Base-by-base conservation (phyloP, 1,140 invertebrate species). In the Solenopsis invicta region DNA sequence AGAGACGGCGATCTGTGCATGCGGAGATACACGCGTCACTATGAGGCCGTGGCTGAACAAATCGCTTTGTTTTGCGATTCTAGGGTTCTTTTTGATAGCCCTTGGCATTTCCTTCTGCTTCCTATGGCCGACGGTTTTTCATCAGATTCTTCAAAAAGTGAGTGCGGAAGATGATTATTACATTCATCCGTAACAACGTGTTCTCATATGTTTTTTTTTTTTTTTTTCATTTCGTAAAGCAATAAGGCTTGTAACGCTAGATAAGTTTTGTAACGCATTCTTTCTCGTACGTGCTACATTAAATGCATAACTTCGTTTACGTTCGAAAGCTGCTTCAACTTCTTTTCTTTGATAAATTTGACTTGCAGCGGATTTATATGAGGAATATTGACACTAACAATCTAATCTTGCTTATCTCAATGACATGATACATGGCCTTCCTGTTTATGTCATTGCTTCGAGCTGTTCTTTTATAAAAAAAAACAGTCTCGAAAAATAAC, bases 1-100 rank as follows among this genome's bases (percentile, higher is more conserved):
- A 64, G 59, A 87, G 61, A 87, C 69, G 80, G 77, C 54, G 34
- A 61, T 6, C 13, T 10, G 29, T 61, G 24, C 50, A 48, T 54
- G 87, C 78, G 37, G 69, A 81, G 81, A 89, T 67, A 54, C 29
- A 76, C 59, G 69, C 21, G 62, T 72, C 91, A 89, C 75, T 81
- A 95, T 95, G 94, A 95, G 88, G 84, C 92, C 94, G 90, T 95
- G 94, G 94, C 90, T 91, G 21, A 93, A 87, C 77, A 93, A 93
- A 72, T 92, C 91, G 62, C 75, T 94, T 62, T 78, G 93, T 88
- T 66, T 95, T 84, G 89, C 93, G 41, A 77, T 94, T 67, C 50
- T 94, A 56, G 91, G 93, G 67, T 34, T 94, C 37, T 78, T 96
- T 88, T 81, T 96, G 91, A 78, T 96, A 89, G 64, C 96, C 88